phyloP scores from a whole-genome alignment of 2,113 vertebrate genomes.

The Dissostichus mawsoni region DNA sequence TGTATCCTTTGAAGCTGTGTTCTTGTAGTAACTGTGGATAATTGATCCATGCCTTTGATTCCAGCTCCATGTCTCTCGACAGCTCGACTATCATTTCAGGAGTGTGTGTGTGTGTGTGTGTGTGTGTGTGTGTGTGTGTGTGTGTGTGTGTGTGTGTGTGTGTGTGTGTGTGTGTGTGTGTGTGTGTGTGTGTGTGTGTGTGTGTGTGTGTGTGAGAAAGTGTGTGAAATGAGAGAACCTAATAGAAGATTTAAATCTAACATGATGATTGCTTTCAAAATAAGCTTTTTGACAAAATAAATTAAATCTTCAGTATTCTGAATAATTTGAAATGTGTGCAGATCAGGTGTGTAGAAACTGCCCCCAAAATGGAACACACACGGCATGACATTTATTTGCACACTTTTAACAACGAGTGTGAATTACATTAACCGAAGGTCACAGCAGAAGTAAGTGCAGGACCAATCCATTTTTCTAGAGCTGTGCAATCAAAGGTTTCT shows the following conservation, averaged over 20 bases:
- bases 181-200: background rate
- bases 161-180: no score
- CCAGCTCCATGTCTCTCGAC: slow-evolving; percentile 43
- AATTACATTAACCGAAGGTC: no score
- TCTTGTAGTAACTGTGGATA: slow-evolving; percentile 77
- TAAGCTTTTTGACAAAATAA: slow-evolving; percentile 12
- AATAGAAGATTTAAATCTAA: slow-evolving; percentile 48
- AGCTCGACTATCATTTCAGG: slow-evolving; percentile 46
- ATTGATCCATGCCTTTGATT: slow-evolving; percentile 77
- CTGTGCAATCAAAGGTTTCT: no score
- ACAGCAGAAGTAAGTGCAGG: no score
- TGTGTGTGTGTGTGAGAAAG: background rate
- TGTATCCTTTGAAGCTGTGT: slow-evolving; percentile 74
- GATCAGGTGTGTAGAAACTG: no score
- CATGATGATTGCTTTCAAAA: slow-evolving; percentile 40
- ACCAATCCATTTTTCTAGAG: no score
- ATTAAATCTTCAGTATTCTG: slow-evolving; percentile 5
- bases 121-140: background rate
- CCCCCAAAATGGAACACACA: background rate
- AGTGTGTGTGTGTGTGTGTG: background rate
- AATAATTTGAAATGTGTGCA: background rate
- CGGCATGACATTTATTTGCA: background rate
- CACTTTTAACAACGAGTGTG: background rate
- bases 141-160: no score
- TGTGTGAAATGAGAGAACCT: slow-evolving; percentile 37